Evolutionary conservation across 2,797 vertebrate species (phyloP).

Genomic region (Neosalanx taihuensis): DNA sequence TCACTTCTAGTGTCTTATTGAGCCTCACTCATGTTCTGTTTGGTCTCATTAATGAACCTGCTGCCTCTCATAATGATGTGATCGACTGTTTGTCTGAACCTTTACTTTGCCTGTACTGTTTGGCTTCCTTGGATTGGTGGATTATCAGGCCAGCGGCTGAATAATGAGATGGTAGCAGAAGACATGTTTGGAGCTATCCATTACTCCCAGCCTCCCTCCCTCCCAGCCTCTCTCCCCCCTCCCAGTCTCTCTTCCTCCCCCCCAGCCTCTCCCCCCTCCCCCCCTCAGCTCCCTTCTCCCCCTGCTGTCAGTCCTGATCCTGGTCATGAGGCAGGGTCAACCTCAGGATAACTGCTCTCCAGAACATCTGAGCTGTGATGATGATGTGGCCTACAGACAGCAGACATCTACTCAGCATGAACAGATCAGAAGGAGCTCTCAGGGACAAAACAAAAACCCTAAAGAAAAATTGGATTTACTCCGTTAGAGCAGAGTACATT

Average conservation of each 20-base stretch:
- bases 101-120: not conserved
- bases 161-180: not conserved
- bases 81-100: not conserved
- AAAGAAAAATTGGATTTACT: conserved; percentile 58
- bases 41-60: not conserved
- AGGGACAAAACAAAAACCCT: conserved; percentile 44
- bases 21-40: not conserved
- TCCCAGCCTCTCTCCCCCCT: no score
- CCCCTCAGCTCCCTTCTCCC: conserved; percentile 35
- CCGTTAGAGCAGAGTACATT: conserved; percentile 36
- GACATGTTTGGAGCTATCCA: not conserved
- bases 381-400: conserved; percentile 68
- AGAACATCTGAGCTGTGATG: conserved; percentile 63
- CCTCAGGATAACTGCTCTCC: conserved; percentile 75
- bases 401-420: conserved; percentile 63
- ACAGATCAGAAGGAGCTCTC: conserved; percentile 52
- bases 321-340: conserved; percentile 66
- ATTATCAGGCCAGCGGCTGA: not conserved
- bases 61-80: not conserved
- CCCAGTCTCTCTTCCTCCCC: no score
- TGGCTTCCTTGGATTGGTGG: not conserved
- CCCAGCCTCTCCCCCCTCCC: no score
- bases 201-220: conserved; percentile 16
- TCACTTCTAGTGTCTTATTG: no score
- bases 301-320: conserved; percentile 70